These are phyloP conservation scores for Macrostomum lignano DNA, from an alignment of 1,140 invertebrate genomes.

Conservation along the genomic window DNA sequence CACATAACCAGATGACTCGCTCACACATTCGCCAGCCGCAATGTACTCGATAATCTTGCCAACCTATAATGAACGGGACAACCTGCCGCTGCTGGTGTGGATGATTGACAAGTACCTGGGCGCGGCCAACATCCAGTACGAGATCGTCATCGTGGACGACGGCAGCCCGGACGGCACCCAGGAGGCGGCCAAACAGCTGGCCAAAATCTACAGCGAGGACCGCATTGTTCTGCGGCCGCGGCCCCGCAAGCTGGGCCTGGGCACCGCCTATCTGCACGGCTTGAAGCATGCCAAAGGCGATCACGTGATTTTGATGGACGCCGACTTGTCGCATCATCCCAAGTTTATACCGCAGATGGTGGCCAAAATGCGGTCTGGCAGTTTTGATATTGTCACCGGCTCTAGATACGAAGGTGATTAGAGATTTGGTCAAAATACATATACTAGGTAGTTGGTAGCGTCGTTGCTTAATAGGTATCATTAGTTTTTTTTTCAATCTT, in stretches of 20 bases:
- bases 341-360: constrained; percentile 21
- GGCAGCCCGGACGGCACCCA: constrained; percentile 86
- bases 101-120: constrained; percentile 69
- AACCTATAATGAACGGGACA: constrained; percentile 90
- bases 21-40: constrained; percentile 9
- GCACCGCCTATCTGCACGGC: constrained; percentile 53
- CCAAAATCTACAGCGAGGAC: constrained; percentile 61
- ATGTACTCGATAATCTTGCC: constrained; percentile 87
- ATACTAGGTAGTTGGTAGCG: too few relatives aligned
- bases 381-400: constrained; percentile 68
- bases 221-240: constrained; percentile 66
- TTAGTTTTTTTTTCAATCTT: too few relatives aligned
- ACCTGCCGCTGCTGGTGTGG: constrained; percentile 85
- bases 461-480: too few relatives aligned
- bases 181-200: constrained; percentile 62
- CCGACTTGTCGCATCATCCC: constrained; percentile 92
- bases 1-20: too few relatives aligned
- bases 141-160: constrained; percentile 95
- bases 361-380: constrained; percentile 88
- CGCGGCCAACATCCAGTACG: constrained; percentile 48
- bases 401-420: constrained; percentile 23
- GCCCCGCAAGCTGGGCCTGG: constrained; percentile 70
- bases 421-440: too few relatives aligned
- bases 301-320: constrained; percentile 93
- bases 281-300: constrained; percentile 84